Evolutionary conservation across 1,140 invertebrate species (phyloP).

Genomic region (Camponotus floridanus): DNA sequence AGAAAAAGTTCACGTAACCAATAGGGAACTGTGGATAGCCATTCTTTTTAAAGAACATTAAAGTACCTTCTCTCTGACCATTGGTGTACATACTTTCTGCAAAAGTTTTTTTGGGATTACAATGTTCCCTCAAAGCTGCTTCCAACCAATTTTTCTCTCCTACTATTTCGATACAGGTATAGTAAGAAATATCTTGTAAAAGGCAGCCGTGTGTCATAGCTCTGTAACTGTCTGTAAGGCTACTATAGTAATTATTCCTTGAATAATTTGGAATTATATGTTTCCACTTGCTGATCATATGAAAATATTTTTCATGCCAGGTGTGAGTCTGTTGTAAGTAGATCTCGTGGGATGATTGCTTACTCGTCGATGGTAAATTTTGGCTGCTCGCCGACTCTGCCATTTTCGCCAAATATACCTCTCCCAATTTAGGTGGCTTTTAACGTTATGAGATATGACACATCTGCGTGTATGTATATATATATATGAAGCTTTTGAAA

Average conservation of each 20-base stretch:
- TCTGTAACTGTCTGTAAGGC: conserved; percentile 94
- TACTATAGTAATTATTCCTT: too few species aligned
- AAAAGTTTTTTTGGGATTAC: conserved; percentile 89
- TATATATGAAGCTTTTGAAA: conserved; percentile 96
- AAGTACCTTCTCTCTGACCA: conserved; percentile 91
- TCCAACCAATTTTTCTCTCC: conserved; percentile 88
- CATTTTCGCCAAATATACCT: conserved; percentile 90
- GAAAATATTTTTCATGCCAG: conserved; percentile 99
- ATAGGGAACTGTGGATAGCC: conserved; percentile 90
- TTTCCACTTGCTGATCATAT: conserved; percentile 95
- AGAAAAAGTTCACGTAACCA: conserved; percentile 92
- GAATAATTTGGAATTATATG: conserved; percentile 93
- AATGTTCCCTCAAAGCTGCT: conserved; percentile 88
- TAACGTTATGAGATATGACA: conserved; percentile 97
- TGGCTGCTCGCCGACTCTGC: conserved; percentile 87
- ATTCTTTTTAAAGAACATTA: conserved; percentile 89
- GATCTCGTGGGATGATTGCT: conserved; percentile 91
- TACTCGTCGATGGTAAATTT: conserved; percentile 88
- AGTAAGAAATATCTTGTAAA: conserved; percentile 95
- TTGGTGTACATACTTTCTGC: conserved; percentile 89
- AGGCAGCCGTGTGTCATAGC: conserved; percentile 93
- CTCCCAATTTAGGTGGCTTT: conserved; percentile 92
- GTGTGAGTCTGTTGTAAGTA: conserved; percentile 99
- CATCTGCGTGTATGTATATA: conserved; percentile 98
- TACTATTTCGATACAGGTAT: conserved; percentile 91